Percentiles rank a stretch among this genome's conserved stretches.
These are phyloP conservation scores for Aleiodes leptofemur DNA, from an alignment of 2,888 invertebrate species.

Conservation along the genomic window DNA sequence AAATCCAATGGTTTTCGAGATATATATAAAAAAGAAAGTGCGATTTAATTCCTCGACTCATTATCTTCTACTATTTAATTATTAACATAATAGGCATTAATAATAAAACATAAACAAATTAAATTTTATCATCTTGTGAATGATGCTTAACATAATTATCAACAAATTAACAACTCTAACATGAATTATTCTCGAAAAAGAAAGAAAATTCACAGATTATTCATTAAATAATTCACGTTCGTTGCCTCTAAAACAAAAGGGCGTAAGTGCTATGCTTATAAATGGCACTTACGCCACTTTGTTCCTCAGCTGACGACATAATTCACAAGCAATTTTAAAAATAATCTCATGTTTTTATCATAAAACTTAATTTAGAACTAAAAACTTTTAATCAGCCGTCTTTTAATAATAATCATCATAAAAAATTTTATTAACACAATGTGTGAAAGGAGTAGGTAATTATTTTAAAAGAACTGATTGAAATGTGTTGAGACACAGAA, in stretches of 20 bases:
- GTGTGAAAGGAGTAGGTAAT: constrained; percentile 60
- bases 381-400: constrained; percentile 71
- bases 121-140: constrained; percentile 3
- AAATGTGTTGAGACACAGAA: constrained; percentile 56
- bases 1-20: neutral
- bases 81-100: neutral
- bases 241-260: no score
- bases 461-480: constrained; percentile 68
- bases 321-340: constrained; percentile 55
- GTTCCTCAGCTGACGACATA: no score
- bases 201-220: no score
- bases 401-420: constrained; percentile 66
- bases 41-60: neutral
- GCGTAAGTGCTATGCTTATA: no score
- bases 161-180: no score
- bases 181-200: no score
- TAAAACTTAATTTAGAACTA: constrained; percentile 62
- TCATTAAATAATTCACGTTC: no score
- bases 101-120: neutral
- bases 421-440: constrained; percentile 62
- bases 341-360: constrained; percentile 61
- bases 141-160: neutral
- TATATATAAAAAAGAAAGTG: no score
- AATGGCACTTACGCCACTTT: no score
- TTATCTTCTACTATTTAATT: neutral